Conservation (phyloP, 2,797 vertebrate genomes). For the Miichthys miiuy region DNA sequence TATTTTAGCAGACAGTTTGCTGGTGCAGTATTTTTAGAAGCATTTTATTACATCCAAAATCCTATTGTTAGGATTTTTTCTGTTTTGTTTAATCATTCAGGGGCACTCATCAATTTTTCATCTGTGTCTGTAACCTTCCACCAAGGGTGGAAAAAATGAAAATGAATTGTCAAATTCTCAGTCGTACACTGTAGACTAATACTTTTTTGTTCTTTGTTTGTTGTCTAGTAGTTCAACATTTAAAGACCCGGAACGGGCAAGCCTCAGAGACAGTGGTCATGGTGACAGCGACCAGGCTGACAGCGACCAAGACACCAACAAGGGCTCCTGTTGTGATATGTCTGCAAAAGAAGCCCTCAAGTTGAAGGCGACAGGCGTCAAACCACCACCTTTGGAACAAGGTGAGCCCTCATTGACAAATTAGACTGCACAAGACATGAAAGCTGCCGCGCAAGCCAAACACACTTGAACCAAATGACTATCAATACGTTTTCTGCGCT, state of each 20-base stretch:
- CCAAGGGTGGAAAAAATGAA: not conserved
- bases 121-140: constrained; percentile 20
- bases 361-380: constrained; percentile 95
- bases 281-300: constrained; percentile 99
- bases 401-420: constrained; percentile 88
- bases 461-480: constrained; percentile 23
- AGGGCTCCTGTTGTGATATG: constrained; percentile 99
- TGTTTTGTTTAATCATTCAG: constrained; percentile 43
- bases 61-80: constrained; percentile 24
- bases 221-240: constrained; percentile 95
- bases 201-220: constrained; percentile 6
- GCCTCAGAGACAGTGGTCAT: constrained; percentile 99
- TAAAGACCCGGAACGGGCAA: constrained; percentile 99
- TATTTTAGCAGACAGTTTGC: constrained; percentile 8
- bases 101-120: constrained; percentile 41
- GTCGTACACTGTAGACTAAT: constrained; percentile 1
- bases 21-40: not conserved
- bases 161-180: not conserved
- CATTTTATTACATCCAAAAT: constrained; percentile 44
- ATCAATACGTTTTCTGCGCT: constrained; percentile 17
- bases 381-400: constrained; percentile 96
- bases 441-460: constrained; percentile 17
- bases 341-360: constrained; percentile 99
- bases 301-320: constrained; percentile 99
- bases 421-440: constrained; percentile 36